Evolutionary conservation across 2,888 invertebrate species (phyloP), one percentile per base, ranked within the genome.

Genomic region (Linyphia triangularis): DNA sequence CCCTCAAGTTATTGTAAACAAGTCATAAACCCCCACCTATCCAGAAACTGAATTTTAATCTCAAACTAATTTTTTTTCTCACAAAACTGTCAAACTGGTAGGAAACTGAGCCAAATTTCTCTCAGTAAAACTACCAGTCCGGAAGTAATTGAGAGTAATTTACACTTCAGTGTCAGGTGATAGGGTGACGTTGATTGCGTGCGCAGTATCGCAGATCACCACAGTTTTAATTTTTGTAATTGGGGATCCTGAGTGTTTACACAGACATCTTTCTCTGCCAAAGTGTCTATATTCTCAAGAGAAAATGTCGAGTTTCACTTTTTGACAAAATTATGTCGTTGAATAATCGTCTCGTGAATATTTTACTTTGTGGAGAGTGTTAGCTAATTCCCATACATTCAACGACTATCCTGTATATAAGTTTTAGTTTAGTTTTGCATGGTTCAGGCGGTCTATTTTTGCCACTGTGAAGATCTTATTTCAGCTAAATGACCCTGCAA

Each of bases 71-170:
- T 1, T n/a, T 51, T 13, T 51, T 51, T 51, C 51, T 16, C 51
- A 2, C 9, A n/a, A 51, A 13, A n/a, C n/a, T 51, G 51, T 51
- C 51, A 51, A 51, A 51, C 5, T 33, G 9, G 4, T 7, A 69
- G 43, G 26, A 72, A 72, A 51, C n/a, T 59, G 59, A 59, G 57
- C 57, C 30, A 73, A 33, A 28, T 22, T 30, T 22, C 19, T 40
- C 24, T 10, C 37, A 28, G 69, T 22, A 22, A 67, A 30, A 43
- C 69, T 79, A 79, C 79, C 13, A 30, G 28, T 33, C 40, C 79
- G 69, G 79, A 79, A 79, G 51, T 69, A 79, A 79, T 79, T 79
- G 79, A 16, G 26, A 69, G 67, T 51, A 67, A 79, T 79, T 79
- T 69, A 30, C 51, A 19, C 79, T 51, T 79, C 79, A 79, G 16